Conservation (phyloP, 2,113 vertebrate species). For the Acinonyx jubatus region DNA sequence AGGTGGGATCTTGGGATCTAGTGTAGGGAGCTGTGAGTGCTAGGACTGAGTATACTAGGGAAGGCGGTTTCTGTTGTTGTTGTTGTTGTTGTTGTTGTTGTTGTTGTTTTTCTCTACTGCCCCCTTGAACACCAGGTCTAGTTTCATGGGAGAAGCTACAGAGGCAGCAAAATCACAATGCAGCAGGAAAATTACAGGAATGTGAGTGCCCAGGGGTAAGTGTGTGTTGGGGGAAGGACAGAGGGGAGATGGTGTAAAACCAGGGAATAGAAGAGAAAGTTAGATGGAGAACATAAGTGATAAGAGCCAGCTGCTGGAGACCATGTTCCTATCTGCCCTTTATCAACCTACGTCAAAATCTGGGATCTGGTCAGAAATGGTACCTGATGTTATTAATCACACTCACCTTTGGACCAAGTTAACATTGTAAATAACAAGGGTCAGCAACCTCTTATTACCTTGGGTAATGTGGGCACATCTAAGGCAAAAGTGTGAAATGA, state of each 20-base stretch:
- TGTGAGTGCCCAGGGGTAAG: not conserved
- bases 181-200: not conserved
- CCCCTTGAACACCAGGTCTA: not conserved
- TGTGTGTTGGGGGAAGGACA: no score
- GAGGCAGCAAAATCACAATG: not conserved
- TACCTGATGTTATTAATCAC: not conserved
- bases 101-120: not conserved
- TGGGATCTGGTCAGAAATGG: not conserved
- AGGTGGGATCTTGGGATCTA: not conserved
- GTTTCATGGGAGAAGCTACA: not conserved
- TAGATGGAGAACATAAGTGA: not conserved
- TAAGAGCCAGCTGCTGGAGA: not conserved
- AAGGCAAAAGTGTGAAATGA: not conserved
- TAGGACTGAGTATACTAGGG: not conserved
- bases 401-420: conserved; percentile 18
- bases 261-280: not conserved
- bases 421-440: conserved; percentile 23
- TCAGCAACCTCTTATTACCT: conserved; percentile 28
- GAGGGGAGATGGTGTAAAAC: not conserved
- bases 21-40: not conserved
- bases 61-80: not conserved
- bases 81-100: no score
- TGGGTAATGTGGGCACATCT: not conserved
- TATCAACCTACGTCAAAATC: not conserved
- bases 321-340: not conserved